These are phyloP conservation scores for Cheilosia urbana DNA, from an alignment of 2,888 invertebrate species.

Conservation along the genomic window DNA sequence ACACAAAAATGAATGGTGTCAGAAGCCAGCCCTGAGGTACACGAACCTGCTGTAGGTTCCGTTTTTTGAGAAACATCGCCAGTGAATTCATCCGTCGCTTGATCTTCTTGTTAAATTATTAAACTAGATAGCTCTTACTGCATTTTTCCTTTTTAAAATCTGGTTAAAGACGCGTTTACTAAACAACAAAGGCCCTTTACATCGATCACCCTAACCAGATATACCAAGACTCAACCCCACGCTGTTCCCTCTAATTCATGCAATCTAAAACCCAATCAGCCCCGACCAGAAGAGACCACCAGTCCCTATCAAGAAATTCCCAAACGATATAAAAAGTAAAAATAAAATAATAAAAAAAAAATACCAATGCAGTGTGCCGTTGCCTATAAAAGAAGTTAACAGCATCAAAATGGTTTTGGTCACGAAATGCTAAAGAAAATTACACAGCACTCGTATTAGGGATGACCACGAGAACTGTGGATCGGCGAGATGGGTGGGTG, in stretches of 20 bases:
- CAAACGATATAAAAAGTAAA: neutral
- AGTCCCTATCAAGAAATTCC: neutral
- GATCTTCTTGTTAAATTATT: too few relatives aligned
- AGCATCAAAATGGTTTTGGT: slow-evolving; percentile 44
- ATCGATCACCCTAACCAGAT: neutral
- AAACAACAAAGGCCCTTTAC: neutral
- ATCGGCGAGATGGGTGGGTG: neutral
- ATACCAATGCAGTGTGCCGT: slow-evolving; percentile 36
- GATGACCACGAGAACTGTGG: slow-evolving; percentile 28
- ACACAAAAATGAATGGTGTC: too few relatives aligned
- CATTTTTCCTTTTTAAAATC: too few relatives aligned
- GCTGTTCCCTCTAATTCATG: neutral
- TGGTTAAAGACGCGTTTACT: neutral
- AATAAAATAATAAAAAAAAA: neutral
- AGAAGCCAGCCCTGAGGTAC: too few relatives aligned
- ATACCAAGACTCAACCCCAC: too few relatives aligned
- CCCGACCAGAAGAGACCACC: slow-evolving; percentile 14
- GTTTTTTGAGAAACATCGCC: too few relatives aligned
- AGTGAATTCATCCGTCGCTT: too few relatives aligned
- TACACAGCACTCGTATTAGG: slow-evolving; percentile 43
- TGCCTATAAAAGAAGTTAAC: slow-evolving; percentile 1
- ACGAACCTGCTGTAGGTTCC: too few relatives aligned
- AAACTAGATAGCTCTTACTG: too few relatives aligned
- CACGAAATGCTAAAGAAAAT: slow-evolving; percentile 54
- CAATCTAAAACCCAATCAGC: slow-evolving; percentile 1